Evolutionary conservation across 1,140 invertebrate species (phyloP).

Genomic region (Hyles vespertilio): DNA sequence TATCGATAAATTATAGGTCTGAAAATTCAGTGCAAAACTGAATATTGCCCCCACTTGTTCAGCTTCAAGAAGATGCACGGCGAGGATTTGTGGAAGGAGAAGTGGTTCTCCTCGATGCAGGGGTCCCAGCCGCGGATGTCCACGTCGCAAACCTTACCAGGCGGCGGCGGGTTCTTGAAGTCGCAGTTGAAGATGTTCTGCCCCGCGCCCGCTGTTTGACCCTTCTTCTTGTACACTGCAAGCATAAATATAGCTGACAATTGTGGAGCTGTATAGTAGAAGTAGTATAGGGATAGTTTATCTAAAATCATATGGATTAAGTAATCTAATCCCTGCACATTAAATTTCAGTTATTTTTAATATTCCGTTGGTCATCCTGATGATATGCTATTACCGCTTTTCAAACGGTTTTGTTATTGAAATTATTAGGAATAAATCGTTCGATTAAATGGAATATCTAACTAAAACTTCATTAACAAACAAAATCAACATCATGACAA

Average conservation of each 20-base stretch:
- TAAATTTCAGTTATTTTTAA: too few relatives aligned
- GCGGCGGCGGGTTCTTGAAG: slow-evolving; percentile 77
- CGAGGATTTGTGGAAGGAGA: slow-evolving; percentile 84
- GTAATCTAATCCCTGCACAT: too few relatives aligned
- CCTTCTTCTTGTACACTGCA: slow-evolving; percentile 82
- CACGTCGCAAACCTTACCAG: slow-evolving; percentile 84
- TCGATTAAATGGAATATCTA: too few relatives aligned
- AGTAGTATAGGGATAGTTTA: neutral
- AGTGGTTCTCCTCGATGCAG: slow-evolving; percentile 83
- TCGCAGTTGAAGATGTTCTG: slow-evolving; percentile 82
- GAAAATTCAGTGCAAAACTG: neutral
- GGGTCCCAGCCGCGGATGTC: slow-evolving; percentile 79
- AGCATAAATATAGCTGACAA: neutral
- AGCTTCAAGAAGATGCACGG: slow-evolving; percentile 90
- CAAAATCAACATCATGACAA: too few relatives aligned
- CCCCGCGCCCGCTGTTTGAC: slow-evolving; percentile 79
- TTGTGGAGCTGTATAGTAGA: neutral
- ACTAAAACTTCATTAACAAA: too few relatives aligned
- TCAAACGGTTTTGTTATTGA: too few relatives aligned
- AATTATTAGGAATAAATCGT: too few relatives aligned
- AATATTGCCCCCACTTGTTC: slow-evolving; percentile 74
- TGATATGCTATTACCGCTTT: too few relatives aligned
- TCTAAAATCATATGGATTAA: neutral
- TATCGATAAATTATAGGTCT: too few relatives aligned
- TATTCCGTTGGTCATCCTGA: too few relatives aligned